Percentiles rank a stretch among this genome's conserved stretches.
Conservation (phyloP, 2,888 invertebrate species). For the Oscheius sp. region DNA sequence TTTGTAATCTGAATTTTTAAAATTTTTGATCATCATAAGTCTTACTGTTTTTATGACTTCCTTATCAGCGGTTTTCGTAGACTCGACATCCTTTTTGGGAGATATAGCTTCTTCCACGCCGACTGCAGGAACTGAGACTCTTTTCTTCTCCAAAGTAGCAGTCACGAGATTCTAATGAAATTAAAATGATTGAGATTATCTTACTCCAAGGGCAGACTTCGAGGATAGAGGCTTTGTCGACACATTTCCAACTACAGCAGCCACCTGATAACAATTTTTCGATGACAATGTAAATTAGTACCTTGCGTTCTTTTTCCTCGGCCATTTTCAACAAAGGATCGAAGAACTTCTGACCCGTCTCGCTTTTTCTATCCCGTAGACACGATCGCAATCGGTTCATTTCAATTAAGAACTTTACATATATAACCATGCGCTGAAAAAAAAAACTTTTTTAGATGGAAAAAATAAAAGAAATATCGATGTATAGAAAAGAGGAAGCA, state of each 20-base stretch:
- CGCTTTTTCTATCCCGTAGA: slow-evolving; percentile 41
- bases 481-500: neutral
- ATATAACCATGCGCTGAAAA: slow-evolving; percentile 51
- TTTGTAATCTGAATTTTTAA: slow-evolving; percentile 4
- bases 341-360: slow-evolving; percentile 50
- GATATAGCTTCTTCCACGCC: neutral
- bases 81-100: neutral
- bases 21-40: neutral
- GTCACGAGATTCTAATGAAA: neutral
- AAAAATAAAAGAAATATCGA: neutral
- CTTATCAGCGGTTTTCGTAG: neutral
- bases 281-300: too few species aligned
- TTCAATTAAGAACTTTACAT: slow-evolving; percentile 51
- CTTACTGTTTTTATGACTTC: neutral
- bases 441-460: neutral
- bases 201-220: slow-evolving; percentile 1
- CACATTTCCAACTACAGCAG: slow-evolving; percentile 10
- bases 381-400: slow-evolving; percentile 47
- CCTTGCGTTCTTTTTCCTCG: slow-evolving; percentile 45
- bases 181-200: neutral
- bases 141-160: slow-evolving; percentile 1
- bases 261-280: neutral
- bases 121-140: neutral
- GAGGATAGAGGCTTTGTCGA: neutral
- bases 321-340: slow-evolving; percentile 50